phyloP scores from a whole-genome alignment of 2,113 vertebrate species.

The Tachysurus fulvidraco region DNA sequence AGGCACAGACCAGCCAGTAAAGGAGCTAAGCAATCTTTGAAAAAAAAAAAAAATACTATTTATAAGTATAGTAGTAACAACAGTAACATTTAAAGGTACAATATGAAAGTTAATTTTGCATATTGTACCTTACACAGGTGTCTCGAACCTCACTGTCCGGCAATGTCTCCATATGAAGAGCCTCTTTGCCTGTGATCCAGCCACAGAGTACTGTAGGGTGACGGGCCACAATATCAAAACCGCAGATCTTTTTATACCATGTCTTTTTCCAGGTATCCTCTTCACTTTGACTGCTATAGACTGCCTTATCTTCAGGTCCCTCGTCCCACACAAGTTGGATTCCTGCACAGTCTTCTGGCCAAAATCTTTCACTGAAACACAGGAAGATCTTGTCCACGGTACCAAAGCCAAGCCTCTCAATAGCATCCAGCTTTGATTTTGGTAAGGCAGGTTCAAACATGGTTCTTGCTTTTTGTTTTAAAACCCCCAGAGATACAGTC shows the following conservation, averaged over 20 bases:
- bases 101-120: neutral
- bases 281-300: conserved; percentile 36
- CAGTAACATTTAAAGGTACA: neutral
- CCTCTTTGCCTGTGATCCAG: conserved; percentile 66
- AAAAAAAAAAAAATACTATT: neutral
- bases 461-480: conserved; percentile 53
- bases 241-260: conserved; percentile 67
- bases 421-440: conserved; percentile 56
- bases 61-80: neutral
- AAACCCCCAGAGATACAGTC: conserved; percentile 57
- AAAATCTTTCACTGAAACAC: conserved; percentile 60
- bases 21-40: conserved; percentile 60
- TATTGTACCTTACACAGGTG: conserved; percentile 57
- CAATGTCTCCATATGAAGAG: conserved; percentile 64
- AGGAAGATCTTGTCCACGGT: conserved; percentile 65
- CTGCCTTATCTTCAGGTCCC: conserved; percentile 57
- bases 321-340: conserved; percentile 63
- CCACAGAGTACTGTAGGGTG: conserved; percentile 64
- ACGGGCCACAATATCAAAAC: conserved; percentile 63
- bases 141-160: conserved; percentile 55
- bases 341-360: conserved; percentile 63
- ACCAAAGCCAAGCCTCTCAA: conserved; percentile 61
- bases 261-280: conserved; percentile 52
- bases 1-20: conserved; percentile 64
- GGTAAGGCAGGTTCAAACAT: conserved; percentile 62